Base-by-base conservation (phyloP, 2,888 invertebrate genomes). In the Cryptus armator region DNA sequence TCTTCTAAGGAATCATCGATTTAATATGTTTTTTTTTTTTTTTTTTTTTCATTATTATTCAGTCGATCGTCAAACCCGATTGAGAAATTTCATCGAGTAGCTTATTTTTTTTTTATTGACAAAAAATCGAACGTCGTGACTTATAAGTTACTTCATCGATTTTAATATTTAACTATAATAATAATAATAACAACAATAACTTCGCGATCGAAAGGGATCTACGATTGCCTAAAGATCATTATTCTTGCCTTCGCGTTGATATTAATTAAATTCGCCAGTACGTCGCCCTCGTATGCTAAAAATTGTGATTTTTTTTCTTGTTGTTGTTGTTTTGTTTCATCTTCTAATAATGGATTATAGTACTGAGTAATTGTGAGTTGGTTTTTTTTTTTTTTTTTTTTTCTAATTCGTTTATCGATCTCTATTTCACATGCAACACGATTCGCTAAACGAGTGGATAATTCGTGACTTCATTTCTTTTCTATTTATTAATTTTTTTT, bases 351-450 rank as follows among this genome's bases (percentile, higher is more conserved):
- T 85, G 48, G 85, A 85, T 85, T 85, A 85, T 71, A 82, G 82
- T 82, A 82, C 70, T 85, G 82, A 82, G 79, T 85, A 85, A 85
- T 82, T 82, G 76, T 59, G 51, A 79, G 76, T 79, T 71, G 79
- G 76, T 59, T 85, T 72, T 80, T 72, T 76, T 68, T 59, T 51
- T 79, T 59, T 85, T 72, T 80, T 71, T 76, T 68, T 59, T 51
- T 77, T 66, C 68, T 16, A 56, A 59, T 76, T 19, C 71, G 76
- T 71, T 76, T 81, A 82, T 59, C 62, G 78, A 53, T 75, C 77
- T 78, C 81, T 85, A 85, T 85, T 85, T 85, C 75, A 79, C 85
- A 85, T 85, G 85, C 85, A 85, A 82, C 84, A 84, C 84, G 84
- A 84, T 84, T 84, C 68, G 67, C 81, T 84, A 68, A 84, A 81